Base-by-base conservation (phyloP, 2,797 vertebrate species). In the Diglossa cyanea region DNA sequence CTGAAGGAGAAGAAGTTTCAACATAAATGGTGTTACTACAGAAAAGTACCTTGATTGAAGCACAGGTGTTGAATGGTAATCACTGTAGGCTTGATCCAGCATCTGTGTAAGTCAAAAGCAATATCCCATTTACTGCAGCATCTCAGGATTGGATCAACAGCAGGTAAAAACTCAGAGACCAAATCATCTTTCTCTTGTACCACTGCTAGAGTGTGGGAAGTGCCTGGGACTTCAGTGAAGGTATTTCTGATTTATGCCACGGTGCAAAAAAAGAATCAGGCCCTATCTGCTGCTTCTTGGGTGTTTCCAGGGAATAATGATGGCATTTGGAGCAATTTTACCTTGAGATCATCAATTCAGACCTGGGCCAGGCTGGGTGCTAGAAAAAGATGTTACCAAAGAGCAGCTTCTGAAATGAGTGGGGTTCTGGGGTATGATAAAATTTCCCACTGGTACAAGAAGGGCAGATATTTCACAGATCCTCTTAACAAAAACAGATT, bases 41-140 rank as follows among this genome's bases (percentile, higher is more conserved):
- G 95, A 80, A 94, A 94, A 97, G 90, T 87, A 65, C 86, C 92
- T 95, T 95, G 92, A 94, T 85, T 82, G 90, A 87, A 95, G 89
- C 72, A 44, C 78, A 86, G 78, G 58, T 88, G 89, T 68, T 89
- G 95, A 94, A 96, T 94, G 90, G 95, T 95, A 95, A 94, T 95
- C 28, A 5, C 88, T 28, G 42, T 26, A 88, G 86, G 68, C 72
- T 96, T 88, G 78, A 90, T 92, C 57, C 81, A 94, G 78, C 86
- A 57, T 54, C 87, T 77, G 24, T 61, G 58, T 66, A 90, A 96
- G 84, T 80, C 89, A 92, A 80, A 93, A 92, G 84, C 85, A 88
- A 91, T 89, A 89, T 83, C 71, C 65, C 89, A 81, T 82, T 95
- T 93, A 76, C 90, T 81, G 70, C 66, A 83, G 66, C 86, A 93